A percentile compares a stretch with the other conserved stretches of the same genome.
phyloP scores from a whole-genome alignment of 1,140 invertebrate genomes.

The Amyelois transitella region DNA sequence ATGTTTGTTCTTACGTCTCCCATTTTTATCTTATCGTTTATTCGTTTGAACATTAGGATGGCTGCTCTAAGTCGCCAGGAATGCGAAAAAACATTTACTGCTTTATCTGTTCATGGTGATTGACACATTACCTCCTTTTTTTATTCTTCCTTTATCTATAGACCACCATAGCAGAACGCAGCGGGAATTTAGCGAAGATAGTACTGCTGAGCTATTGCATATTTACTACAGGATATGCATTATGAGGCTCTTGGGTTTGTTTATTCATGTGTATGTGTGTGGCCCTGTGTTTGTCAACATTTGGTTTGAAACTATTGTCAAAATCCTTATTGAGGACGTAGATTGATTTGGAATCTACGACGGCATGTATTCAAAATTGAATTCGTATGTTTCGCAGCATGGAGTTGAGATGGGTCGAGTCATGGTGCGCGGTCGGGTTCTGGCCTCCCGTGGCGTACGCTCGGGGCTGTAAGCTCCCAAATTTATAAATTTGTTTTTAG shows the following conservation, averaged over 20 bases:
- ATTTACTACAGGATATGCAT: slow-evolving; percentile 13
- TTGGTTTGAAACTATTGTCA: slow-evolving; percentile 35
- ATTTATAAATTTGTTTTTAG: slow-evolving; percentile 51
- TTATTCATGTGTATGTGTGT: slow-evolving; percentile 12
- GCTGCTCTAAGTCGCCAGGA: neutral
- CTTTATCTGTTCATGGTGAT: neutral
- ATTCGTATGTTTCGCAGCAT: slow-evolving; percentile 68
- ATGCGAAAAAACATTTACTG: neutral
- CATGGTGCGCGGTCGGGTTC: slow-evolving; percentile 30
- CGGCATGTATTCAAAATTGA: slow-evolving; percentile 52
- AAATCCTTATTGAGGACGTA: slow-evolving; percentile 33
- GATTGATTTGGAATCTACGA: slow-evolving; percentile 49
- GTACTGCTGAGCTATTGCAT: slow-evolving; percentile 23
- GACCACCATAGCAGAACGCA: slow-evolving; percentile 13
- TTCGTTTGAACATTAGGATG: neutral
- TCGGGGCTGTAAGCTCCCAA: slow-evolving; percentile 36
- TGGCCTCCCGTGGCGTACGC: slow-evolving; percentile 45
- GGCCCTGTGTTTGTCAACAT: slow-evolving; percentile 14
- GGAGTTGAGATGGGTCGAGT: slow-evolving; percentile 44
- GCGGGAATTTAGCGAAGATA: slow-evolving; percentile 21
- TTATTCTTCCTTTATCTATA: neutral
- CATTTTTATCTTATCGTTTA: neutral
- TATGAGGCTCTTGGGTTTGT: slow-evolving; percentile 25
- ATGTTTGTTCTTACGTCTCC: neutral
- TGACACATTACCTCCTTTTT: neutral